A percentile compares a stretch with the other conserved stretches of the same genome.
Conservation (phyloP, 1,140 invertebrate genomes). For the Palaemon carinicauda region DNA sequence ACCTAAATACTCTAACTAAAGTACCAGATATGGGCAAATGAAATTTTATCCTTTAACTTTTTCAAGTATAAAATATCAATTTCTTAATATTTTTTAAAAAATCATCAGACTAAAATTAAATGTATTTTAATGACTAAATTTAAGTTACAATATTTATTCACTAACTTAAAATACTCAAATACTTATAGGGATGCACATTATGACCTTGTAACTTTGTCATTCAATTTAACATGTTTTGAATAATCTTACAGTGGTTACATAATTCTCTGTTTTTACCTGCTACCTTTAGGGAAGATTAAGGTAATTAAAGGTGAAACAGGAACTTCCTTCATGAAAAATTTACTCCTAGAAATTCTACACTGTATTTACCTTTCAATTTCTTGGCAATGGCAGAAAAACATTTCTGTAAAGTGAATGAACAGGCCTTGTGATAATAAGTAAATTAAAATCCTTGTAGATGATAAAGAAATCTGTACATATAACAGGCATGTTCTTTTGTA, state of each 20-base stretch:
- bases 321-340: constrained; percentile 15
- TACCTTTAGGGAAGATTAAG: constrained; percentile 50
- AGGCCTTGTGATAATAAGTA: not conserved
- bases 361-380: not conserved
- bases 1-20: too few species aligned
- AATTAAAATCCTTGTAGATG: not conserved
- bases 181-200: not conserved
- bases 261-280: constrained; percentile 32
- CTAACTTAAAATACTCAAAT: too few species aligned
- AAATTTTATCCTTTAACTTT: too few species aligned
- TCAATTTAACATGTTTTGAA: not conserved
- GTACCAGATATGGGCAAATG: too few species aligned
- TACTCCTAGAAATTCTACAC: constrained; percentile 27
- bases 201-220: not conserved
- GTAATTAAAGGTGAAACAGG: constrained; percentile 40
- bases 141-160: too few species aligned
- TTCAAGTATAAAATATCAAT: too few species aligned
- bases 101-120: too few species aligned
- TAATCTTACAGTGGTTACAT: constrained; percentile 5
- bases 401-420: constrained; percentile 23
- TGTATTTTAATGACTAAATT: too few species aligned
- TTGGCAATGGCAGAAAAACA: not conserved
- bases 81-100: too few species aligned
- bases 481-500: not conserved
- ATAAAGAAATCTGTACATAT: not conserved